A percentile compares a stretch with the other conserved stretches of the same genome.
Evolutionary conservation across 2,113 vertebrate species (phyloP).

Genomic region (Ranitomeya imitator): DNA sequence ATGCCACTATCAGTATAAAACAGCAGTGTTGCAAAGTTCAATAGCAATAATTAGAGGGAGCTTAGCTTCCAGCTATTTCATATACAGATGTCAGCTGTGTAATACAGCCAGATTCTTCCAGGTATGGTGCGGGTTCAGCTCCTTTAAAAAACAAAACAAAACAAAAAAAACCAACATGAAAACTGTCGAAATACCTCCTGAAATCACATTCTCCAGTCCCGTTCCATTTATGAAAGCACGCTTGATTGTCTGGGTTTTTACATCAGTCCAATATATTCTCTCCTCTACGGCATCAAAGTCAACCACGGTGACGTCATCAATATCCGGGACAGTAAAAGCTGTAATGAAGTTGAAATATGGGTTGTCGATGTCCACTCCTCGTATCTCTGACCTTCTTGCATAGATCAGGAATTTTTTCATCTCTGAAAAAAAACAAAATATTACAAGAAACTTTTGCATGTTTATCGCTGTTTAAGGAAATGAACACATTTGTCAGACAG

Average conservation of each 20-base stretch:
- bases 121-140: too few species aligned
- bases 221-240: constrained; percentile 96
- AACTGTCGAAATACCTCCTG: constrained; percentile 78
- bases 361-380: constrained; percentile 95
- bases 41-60: too few species aligned
- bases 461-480: background rate
- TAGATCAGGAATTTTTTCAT: constrained; percentile 94
- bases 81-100: too few species aligned
- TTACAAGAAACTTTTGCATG: background rate
- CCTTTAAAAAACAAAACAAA: too few species aligned
- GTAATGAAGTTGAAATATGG: constrained; percentile 98
- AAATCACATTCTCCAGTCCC: constrained; percentile 91
- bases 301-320: constrained; percentile 95
- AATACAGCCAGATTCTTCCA: too few species aligned
- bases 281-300: constrained; percentile 93
- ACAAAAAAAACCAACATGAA: background rate
- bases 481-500: background rate
- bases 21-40: too few species aligned
- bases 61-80: too few species aligned
- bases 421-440: constrained; percentile 71
- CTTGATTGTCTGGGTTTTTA: constrained; percentile 96
- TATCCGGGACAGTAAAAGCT: constrained; percentile 93
- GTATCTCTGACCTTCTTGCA: constrained; percentile 90
- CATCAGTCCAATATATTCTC: constrained; percentile 95
- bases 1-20: too few species aligned